Evolutionary conservation across 2,888 invertebrate species (phyloP).

Genomic region (Thymelicus lineola): DNA sequence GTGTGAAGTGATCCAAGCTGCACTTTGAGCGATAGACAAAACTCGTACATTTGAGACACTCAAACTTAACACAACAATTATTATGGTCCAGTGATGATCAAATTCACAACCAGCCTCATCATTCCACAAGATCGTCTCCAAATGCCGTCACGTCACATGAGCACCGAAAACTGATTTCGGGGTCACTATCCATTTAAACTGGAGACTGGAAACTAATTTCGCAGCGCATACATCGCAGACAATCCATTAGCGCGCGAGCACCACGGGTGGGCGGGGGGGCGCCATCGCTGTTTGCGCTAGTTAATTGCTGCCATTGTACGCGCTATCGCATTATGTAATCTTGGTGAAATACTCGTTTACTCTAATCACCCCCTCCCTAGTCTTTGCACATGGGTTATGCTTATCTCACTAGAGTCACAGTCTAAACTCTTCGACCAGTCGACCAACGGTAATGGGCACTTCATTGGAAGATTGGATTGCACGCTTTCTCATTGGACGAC

Average conservation of each 20-base stretch:
- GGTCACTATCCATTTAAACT: conserved; percentile 14
- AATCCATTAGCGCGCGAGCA: conserved; percentile 30
- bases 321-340: conserved; percentile 48
- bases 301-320: conserved; percentile 62
- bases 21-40: no score
- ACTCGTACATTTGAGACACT: no score
- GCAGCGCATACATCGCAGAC: conserved; percentile 31
- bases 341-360: conserved; percentile 41
- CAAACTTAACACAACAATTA: not conserved
- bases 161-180: conserved; percentile 13
- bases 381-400: not conserved
- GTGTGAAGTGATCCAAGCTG: no score
- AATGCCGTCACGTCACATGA: not conserved
- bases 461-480: no score
- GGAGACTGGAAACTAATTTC: conserved; percentile 38
- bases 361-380: conserved; percentile 38
- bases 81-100: not conserved
- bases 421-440: no score
- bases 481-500: no score
- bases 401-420: not conserved
- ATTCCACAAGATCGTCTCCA: not conserved
- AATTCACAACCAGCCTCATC: conserved; percentile 2
- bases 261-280: conserved; percentile 27
- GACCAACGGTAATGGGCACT: no score
- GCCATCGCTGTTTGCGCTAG: conserved; percentile 55